These are phyloP conservation scores for Spatula clypeata DNA, from an alignment of 2,797 vertebrate genomes.

Conservation along the genomic window DNA sequence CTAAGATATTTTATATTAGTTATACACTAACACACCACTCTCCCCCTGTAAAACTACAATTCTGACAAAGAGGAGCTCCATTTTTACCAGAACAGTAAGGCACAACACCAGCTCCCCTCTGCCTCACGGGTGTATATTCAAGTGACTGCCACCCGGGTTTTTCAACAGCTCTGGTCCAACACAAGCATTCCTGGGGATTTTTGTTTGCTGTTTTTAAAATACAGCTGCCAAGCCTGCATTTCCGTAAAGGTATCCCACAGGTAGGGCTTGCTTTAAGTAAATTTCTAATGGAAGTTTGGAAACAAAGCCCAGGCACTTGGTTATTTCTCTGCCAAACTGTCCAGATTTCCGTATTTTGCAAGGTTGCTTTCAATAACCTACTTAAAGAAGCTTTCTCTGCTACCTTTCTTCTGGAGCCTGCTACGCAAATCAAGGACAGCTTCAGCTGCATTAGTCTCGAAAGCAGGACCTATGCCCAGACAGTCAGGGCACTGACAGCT, in stretches of 20 bases:
- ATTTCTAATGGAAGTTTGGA: not conserved
- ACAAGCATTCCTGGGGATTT: not conserved
- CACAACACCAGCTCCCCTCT: accelerated
- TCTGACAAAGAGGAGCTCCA: not conserved
- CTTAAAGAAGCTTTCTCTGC: not conserved
- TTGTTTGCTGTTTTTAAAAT: not conserved
- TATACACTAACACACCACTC: not conserved
- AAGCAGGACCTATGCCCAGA: not conserved
- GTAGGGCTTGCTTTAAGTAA: not conserved
- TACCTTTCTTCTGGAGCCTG: not conserved
- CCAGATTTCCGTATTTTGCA: not conserved
- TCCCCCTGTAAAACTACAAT: not conserved
- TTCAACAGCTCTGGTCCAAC: not conserved
- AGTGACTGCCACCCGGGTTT: not conserved
- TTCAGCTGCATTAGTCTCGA: not conserved
- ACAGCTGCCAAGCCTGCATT: not conserved
- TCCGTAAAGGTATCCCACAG: not conserved
- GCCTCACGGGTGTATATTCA: not conserved
- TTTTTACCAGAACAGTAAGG: not conserved
- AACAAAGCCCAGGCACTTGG: not conserved
- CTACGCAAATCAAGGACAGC: not conserved
- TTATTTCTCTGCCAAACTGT: not conserved
- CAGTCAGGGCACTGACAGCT: not conserved
- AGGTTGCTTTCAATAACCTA: not conserved
- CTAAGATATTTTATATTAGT: not conserved